Percentiles rank a stretch among this genome's conserved stretches.
phyloP scores from a whole-genome alignment of 2,888 invertebrate species.

The Ectemnius cavifrons region DNA sequence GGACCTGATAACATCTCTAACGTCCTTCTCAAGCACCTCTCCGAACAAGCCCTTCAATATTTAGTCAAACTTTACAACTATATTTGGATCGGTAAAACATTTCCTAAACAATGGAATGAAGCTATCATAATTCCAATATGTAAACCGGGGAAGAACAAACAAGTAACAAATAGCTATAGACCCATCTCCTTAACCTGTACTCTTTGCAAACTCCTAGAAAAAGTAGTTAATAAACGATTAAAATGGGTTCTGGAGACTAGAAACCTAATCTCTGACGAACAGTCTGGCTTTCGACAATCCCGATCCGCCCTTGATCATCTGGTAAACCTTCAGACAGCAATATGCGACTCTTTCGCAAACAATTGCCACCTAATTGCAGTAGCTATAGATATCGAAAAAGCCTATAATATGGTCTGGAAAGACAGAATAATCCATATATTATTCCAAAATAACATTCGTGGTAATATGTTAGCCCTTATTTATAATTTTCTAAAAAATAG shows the following conservation, averaged over 20 bases:
- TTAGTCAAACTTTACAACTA: constrained; percentile 32
- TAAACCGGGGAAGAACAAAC: constrained; percentile 33
- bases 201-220: constrained; percentile 38
- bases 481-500: too few relatives aligned
- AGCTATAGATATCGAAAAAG: not conserved
- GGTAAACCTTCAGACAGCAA: not conserved
- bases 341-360: not conserved
- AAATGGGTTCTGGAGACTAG: constrained; percentile 32
- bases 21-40: constrained; percentile 27
- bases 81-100: constrained; percentile 22
- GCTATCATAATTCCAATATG: constrained; percentile 38
- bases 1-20: constrained; percentile 49
- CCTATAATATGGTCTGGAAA: too few relatives aligned
- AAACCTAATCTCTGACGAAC: constrained; percentile 14
- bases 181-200: constrained; percentile 31
- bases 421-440: too few relatives aligned
- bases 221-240: constrained; percentile 34
- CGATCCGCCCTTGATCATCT: not conserved
- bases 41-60: not conserved
- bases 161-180: constrained; percentile 29
- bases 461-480: too few relatives aligned
- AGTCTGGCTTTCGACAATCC: not conserved
- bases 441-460: too few relatives aligned
- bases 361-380: not conserved
- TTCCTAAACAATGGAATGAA: constrained; percentile 27